phyloP scores from a whole-genome alignment of 1,140 invertebrate genomes.

The Monomorium pharaonis region DNA sequence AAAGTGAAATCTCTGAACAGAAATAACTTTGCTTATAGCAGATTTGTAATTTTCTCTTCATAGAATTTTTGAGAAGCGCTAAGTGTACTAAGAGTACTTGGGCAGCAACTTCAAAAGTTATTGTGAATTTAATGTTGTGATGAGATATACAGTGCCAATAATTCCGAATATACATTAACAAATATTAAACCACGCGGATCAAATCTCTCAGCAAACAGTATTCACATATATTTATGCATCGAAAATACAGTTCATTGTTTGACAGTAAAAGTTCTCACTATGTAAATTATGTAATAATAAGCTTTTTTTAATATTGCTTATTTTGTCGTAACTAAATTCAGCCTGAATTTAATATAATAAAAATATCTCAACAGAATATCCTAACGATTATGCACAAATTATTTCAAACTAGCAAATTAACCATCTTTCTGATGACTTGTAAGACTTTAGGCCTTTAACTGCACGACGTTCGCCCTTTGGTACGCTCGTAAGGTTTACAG shows the following conservation, averaged over 20 bases:
- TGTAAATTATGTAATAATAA: neutral
- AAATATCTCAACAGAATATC: neutral
- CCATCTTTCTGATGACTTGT: slow-evolving; percentile 30
- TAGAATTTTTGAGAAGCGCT: neutral
- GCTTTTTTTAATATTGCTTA: neutral
- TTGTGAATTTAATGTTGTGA: neutral
- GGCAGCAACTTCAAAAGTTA: neutral
- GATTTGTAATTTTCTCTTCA: slow-evolving; percentile 29
- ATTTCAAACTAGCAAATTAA: slow-evolving; percentile 27
- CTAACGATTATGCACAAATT: neutral
- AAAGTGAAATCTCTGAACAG: slow-evolving; percentile 30
- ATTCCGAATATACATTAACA: neutral
- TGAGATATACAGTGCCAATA: neutral
- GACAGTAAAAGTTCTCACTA: neutral
- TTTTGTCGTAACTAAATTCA: neutral
- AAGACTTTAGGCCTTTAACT: slow-evolving; percentile 53
- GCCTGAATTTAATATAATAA: neutral
- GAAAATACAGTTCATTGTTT: neutral
- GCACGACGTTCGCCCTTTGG: slow-evolving; percentile 41
- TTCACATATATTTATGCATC: neutral
- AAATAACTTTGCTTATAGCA: slow-evolving; percentile 24
- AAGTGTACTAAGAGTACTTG: neutral
- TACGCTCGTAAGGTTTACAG: slow-evolving; percentile 62
- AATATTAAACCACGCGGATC: neutral
- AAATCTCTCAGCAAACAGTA: neutral